Percentiles rank a stretch among this genome's conserved stretches.
Conservation (phyloP, 1,140 invertebrate genomes). For the Ectropis grisescens region DNA sequence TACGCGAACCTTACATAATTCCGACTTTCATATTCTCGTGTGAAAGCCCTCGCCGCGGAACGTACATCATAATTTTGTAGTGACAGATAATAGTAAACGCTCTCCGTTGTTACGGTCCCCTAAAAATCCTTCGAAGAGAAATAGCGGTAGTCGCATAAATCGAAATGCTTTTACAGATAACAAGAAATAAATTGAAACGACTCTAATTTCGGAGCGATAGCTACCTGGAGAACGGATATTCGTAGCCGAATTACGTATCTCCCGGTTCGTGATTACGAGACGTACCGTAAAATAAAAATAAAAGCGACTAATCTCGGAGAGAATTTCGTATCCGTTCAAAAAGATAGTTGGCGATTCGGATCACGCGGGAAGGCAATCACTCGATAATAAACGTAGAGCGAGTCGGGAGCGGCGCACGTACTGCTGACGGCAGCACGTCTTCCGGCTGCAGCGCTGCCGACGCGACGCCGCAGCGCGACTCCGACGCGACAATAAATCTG, state of each 20-base stretch:
- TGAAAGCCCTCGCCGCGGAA: slow-evolving; percentile 1
- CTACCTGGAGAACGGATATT: too few species aligned
- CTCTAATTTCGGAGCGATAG: too few species aligned
- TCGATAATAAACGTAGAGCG: slow-evolving; percentile 59
- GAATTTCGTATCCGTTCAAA: slow-evolving; percentile 32
- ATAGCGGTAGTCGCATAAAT: slow-evolving; percentile 6
- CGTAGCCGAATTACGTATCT: slow-evolving; percentile 12
- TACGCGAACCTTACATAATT: slow-evolving; percentile 16
- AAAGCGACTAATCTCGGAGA: slow-evolving; percentile 35
- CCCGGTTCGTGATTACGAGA: slow-evolving; percentile 29
- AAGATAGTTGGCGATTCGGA: slow-evolving; percentile 50
- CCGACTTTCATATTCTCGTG: slow-evolving; percentile 11
- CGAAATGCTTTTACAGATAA: too few species aligned
- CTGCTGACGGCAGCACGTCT: slow-evolving; percentile 44
- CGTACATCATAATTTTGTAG: slow-evolving; percentile 10
- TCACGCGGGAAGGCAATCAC: slow-evolving; percentile 62
- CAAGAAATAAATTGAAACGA: too few species aligned
- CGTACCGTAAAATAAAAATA: slow-evolving; percentile 38
- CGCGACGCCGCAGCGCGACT: slow-evolving; percentile 12
- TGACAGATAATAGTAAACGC: slow-evolving; percentile 2
- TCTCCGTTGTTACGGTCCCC: slow-evolving; percentile 1
- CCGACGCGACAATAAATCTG: slow-evolving; percentile 6
- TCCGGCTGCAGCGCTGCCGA: slow-evolving; percentile 27
- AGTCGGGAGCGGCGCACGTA: slow-evolving; percentile 43
- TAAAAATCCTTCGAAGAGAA: slow-evolving; percentile 2